These are phyloP conservation scores for Hypselothyrea guttata DNA, from an alignment of 2,888 invertebrate species.

Conservation along the genomic window DNA sequence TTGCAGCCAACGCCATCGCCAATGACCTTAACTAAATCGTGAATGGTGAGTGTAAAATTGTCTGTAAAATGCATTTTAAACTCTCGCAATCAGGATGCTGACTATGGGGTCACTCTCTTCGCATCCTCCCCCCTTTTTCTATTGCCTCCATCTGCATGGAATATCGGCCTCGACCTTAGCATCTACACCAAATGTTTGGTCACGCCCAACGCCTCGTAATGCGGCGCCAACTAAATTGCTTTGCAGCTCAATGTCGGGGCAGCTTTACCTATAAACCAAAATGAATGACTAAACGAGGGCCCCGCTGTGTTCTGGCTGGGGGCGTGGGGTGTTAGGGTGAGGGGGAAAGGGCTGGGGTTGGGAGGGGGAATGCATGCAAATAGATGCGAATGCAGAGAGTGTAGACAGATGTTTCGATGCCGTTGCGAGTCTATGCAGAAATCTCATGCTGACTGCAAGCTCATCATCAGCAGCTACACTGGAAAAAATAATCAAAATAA, in stretches of 20 bases:
- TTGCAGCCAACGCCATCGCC: slow-evolving; percentile 41
- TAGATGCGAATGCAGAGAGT: slow-evolving; percentile 40
- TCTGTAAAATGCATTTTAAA: slow-evolving; percentile 63
- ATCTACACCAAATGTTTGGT: slow-evolving; percentile 17
- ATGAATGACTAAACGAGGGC: slow-evolving; percentile 59
- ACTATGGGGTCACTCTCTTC: background rate
- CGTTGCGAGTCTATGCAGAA: slow-evolving; percentile 36
- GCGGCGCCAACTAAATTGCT: slow-evolving; percentile 64
- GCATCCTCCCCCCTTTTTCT: slow-evolving; percentile 9
- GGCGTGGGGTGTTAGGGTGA: background rate
- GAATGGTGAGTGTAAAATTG: slow-evolving; percentile 69
- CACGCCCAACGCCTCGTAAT: slow-evolving; percentile 46
- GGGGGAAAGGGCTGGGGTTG: no score
- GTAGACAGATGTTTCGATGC: slow-evolving; percentile 26
- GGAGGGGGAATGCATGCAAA: slow-evolving; percentile 47
- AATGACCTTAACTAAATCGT: slow-evolving; percentile 62
- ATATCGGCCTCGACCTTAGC: slow-evolving; percentile 37
- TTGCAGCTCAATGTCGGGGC: slow-evolving; percentile 39
- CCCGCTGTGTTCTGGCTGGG: slow-evolving; percentile 10
- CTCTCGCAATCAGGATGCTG: slow-evolving; percentile 35
- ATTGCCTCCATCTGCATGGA: background rate
- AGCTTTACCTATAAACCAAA: slow-evolving; percentile 67
- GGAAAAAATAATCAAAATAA: no score
- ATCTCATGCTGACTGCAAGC: slow-evolving; percentile 46
- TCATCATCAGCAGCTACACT: slow-evolving; percentile 28